phyloP scores from a whole-genome alignment of 2,113 vertebrate genomes.

The Trichomycterus rosablanca region DNA sequence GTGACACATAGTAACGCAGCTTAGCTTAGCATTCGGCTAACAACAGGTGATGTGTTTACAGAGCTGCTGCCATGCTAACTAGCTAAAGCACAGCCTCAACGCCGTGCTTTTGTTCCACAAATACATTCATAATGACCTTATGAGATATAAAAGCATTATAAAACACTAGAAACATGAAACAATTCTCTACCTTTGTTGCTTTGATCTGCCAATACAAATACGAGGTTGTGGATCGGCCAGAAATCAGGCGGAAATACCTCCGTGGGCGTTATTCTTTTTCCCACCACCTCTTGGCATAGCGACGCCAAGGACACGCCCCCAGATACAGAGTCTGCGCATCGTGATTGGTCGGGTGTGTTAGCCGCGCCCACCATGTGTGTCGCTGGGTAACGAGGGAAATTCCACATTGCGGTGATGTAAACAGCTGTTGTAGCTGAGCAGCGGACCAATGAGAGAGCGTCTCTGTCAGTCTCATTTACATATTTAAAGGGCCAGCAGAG shows the following conservation, averaged over 20 bases:
- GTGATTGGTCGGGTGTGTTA: constrained; percentile 60
- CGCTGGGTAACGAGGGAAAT: constrained; percentile 62
- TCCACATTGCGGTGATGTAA: constrained; percentile 70
- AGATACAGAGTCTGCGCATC: too few species aligned
- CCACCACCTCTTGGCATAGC: not conserved
- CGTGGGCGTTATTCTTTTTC: constrained; percentile 2
- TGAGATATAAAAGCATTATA: not conserved
- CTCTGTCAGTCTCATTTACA: not conserved
- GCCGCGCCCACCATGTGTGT: constrained; percentile 27
- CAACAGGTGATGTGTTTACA: constrained; percentile 47
- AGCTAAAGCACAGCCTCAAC: not conserved
- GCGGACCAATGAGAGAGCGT: constrained; percentile 50
- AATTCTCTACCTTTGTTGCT: not conserved
- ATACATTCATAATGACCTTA: too few species aligned
- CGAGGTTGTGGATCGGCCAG: not conserved
- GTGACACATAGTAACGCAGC: not conserved
- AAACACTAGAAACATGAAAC: not conserved
- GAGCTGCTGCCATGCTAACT: constrained; percentile 14
- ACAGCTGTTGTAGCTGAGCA: constrained; percentile 58
- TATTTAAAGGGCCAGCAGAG: constrained; percentile 23
- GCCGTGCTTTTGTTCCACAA: not conserved
- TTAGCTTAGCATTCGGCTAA: constrained; percentile 42
- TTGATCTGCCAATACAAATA: not conserved
- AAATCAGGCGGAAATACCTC: constrained; percentile 6
- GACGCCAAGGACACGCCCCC: not conserved